Conservation (phyloP, 2,113 vertebrate species). For the Lepus americanus region DNA sequence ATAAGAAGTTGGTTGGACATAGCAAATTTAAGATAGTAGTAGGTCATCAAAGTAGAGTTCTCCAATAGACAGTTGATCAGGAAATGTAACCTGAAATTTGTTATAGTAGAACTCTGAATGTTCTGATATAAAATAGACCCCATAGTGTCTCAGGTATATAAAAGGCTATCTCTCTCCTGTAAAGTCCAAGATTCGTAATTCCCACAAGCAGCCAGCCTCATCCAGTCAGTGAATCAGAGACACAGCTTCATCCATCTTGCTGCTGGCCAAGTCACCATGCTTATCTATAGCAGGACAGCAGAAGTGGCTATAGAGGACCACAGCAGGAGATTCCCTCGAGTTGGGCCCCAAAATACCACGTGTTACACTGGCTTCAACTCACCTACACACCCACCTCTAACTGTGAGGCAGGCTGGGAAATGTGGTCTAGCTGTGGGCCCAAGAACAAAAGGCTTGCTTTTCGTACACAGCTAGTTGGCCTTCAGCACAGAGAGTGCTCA, state of each 20-base stretch:
- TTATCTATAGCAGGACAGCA: background rate
- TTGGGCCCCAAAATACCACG: background rate
- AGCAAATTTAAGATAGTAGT: background rate
- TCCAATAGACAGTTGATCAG: background rate
- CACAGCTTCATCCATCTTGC: background rate
- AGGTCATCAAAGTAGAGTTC: background rate
- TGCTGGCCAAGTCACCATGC: background rate
- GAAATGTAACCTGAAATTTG: background rate
- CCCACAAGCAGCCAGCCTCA: background rate
- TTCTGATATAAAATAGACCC: background rate
- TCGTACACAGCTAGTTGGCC: background rate
- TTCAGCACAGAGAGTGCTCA: background rate
- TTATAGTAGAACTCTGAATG: slow-evolving; percentile 5
- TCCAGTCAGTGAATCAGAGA: background rate
- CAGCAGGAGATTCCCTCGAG: background rate
- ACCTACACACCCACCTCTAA: background rate
- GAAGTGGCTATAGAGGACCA: background rate
- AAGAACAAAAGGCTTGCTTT: background rate
- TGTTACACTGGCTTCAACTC: background rate
- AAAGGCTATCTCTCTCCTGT: slow-evolving; percentile 27
- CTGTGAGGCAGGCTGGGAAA: background rate
- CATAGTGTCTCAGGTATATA: slow-evolving; percentile 23
- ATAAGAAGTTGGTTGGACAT: background rate
- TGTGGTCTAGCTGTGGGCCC: background rate
- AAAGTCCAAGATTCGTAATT: background rate